phyloP scores from a whole-genome alignment of 2,797 vertebrate species.

The Pipistrellus kuhlii region DNA sequence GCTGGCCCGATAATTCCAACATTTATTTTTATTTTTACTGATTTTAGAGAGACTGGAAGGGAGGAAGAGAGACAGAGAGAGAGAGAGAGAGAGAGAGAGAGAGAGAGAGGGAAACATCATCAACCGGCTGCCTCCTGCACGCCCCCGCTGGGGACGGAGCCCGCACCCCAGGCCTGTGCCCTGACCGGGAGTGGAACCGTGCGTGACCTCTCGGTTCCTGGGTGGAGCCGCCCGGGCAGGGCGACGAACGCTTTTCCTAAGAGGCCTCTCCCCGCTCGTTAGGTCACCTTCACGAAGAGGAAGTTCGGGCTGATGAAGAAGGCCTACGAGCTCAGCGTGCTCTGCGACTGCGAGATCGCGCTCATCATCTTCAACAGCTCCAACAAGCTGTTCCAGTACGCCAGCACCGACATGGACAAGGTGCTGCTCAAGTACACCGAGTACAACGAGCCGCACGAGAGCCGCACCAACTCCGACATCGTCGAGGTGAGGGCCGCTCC shows the following conservation, averaged over 20 bases:
- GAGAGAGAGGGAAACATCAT: no score
- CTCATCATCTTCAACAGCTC: conserved; percentile 99
- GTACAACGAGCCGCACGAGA: conserved; percentile 99
- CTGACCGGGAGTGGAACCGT: no score
- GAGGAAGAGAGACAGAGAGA: no score
- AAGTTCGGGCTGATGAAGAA: conserved; percentile 99
- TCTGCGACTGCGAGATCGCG: conserved; percentile 99
- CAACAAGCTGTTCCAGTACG: conserved; percentile 99
- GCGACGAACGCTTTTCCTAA: not conserved
- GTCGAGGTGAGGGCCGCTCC: conserved; percentile 94
- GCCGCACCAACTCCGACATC: conserved; percentile 99
- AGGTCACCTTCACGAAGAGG: conserved; percentile 99
- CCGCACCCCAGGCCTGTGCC: no score
- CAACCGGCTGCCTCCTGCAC: no score
- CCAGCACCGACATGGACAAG: conserved; percentile 99
- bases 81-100: no score
- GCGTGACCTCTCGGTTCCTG: no score
- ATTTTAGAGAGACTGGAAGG: no score
- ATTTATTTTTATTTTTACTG: no score
- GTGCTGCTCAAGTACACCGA: conserved; percentile 99
- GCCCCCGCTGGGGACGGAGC: no score
- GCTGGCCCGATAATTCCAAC: not conserved
- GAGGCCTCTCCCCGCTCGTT: conserved; percentile 65
- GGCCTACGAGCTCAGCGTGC: conserved; percentile 98
- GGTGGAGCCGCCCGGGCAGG: no score